These are phyloP conservation scores for Coelopa pilipes DNA, from an alignment of 2,888 invertebrate species.

Conservation along the genomic window DNA sequence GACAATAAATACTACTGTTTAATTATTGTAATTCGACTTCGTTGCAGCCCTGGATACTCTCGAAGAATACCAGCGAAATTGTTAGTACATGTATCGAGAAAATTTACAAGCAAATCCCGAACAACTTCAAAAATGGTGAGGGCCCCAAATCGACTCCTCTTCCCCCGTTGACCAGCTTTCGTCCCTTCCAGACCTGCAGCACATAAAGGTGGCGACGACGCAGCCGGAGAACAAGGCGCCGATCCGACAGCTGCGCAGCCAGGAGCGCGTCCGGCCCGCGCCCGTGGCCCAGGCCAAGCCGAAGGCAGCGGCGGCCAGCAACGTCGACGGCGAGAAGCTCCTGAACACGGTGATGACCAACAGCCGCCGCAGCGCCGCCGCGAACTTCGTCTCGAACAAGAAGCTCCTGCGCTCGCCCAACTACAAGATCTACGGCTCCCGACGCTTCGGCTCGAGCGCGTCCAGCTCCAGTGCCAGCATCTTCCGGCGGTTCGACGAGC, in stretches of 20 bases:
- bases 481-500: conserved; percentile 44
- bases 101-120: conserved; percentile 49
- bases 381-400: conserved; percentile 36
- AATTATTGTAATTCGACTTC: neutral
- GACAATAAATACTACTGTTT: neutral
- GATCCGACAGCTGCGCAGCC: conserved; percentile 39
- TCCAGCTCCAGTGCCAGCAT: conserved; percentile 50
- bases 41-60: conserved; percentile 50
- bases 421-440: conserved; percentile 49
- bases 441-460: conserved; percentile 48
- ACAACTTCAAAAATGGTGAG: conserved; percentile 48
- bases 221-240: conserved; percentile 46
- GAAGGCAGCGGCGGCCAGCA: neutral
- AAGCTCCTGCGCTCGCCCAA: conserved; percentile 46
- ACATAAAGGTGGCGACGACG: conserved; percentile 30
- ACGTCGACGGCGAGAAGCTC: conserved; percentile 11
- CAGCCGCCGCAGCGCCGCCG: conserved; percentile 27
- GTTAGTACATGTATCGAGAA: conserved; percentile 50
- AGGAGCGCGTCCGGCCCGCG: conserved; percentile 22
- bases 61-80: conserved; percentile 50
- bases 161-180: neutral
- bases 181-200: conserved; percentile 33
- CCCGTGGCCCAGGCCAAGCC: neutral
- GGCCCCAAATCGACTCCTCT: neutral
- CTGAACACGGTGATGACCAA: conserved; percentile 14